Evolutionary conservation across 2,797 vertebrate species (phyloP).

Genomic region (Scomberomorus guttatus): DNA sequence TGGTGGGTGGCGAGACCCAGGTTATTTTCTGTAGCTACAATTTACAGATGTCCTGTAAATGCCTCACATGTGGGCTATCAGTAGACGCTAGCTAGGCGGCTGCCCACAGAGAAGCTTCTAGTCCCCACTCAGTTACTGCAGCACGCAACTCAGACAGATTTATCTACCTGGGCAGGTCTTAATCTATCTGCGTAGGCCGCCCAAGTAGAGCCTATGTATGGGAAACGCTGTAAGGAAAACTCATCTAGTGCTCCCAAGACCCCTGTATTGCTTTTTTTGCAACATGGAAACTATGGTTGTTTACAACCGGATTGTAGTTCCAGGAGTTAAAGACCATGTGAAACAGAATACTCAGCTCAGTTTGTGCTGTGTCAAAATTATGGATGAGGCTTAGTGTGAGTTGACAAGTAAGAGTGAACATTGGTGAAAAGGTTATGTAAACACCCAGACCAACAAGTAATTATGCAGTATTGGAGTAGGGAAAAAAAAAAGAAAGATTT

Average conservation of each 20-base stretch:
- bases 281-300: conserved; percentile 5
- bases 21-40: no score
- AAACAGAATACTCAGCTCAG: conserved; percentile 14
- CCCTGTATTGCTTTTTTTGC: not conserved
- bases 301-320: not conserved
- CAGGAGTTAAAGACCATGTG: conserved; percentile 6
- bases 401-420: conserved; percentile 33
- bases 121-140: no score
- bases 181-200: no score
- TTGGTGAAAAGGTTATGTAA: conserved; percentile 45
- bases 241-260: not conserved
- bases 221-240: not conserved
- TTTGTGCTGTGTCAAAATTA: conserved; percentile 9
- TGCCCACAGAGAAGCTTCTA: no score
- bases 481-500: no score
- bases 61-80: no score
- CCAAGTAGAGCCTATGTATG: no score
- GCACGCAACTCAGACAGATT: no score
- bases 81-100: no score
- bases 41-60: no score
- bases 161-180: no score
- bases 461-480: not conserved
- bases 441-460: conserved; percentile 19
- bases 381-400: conserved; percentile 2
- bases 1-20: no score